phyloP scores from a whole-genome alignment of 1,140 invertebrate genomes.

The Bombus pyrosoma region DNA sequence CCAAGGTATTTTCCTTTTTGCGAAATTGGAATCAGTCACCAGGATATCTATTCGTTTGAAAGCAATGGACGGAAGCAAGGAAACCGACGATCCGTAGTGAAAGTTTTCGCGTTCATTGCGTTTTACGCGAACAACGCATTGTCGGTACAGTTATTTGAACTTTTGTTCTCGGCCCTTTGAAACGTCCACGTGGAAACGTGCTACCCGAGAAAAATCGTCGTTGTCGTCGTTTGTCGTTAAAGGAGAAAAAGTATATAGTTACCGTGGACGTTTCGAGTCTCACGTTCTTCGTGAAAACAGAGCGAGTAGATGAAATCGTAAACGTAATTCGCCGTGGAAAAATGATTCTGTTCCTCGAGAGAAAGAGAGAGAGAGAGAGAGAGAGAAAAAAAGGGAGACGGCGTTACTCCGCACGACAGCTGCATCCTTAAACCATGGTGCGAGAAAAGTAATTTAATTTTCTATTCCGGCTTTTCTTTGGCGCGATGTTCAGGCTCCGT shows the following conservation, averaged over 20 bases:
- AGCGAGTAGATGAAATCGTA: not conserved
- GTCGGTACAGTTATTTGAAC: not conserved
- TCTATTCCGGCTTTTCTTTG: conserved; percentile 1
- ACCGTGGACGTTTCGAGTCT: no score
- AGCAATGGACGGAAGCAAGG: no score
- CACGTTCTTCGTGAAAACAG: not conserved
- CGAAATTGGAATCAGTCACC: not conserved
- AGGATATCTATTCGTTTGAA: not conserved
- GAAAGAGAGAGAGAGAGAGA: not conserved
- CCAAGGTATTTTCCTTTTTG: not conserved
- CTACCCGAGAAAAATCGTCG: not conserved
- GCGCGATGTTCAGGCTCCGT: not conserved
- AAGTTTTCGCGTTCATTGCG: not conserved
- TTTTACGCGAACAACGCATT: not conserved
- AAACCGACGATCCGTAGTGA: not conserved
- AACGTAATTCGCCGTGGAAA: not conserved
- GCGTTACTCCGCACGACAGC: not conserved
- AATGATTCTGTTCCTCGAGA: not conserved
- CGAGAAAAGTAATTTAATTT: conserved; percentile 33
- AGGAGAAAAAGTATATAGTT: not conserved
- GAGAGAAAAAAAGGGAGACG: no score
- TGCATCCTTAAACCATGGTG: not conserved
- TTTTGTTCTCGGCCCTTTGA: not conserved
- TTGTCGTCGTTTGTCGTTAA: not conserved
- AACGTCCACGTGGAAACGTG: not conserved